Base-by-base conservation (phyloP, 1,140 invertebrate species). In the Papilio xuthus region DNA sequence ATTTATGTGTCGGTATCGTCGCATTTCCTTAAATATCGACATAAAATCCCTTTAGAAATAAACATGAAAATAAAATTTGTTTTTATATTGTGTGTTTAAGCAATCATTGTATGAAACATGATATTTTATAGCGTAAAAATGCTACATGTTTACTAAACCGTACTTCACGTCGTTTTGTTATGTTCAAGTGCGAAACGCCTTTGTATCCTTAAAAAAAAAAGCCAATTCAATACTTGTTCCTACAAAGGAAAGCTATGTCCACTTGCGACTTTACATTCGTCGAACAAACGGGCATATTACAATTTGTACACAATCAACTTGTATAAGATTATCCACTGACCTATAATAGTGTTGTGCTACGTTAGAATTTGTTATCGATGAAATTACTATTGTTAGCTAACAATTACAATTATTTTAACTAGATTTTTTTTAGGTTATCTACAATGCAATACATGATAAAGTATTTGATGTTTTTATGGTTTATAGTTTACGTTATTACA, bases 261-360 rank as follows among this genome's bases (percentile, higher is more conserved):
- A 32, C 72, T 32, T 28, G 44, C 20, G 9, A 53, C 72, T 72
- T 72, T 4, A 32, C 10, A 47, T 72, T 72, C 41, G 71, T 20
- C 8, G 44, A 72, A 20, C 42, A 71, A 71, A 72, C 71, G 47
- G 12, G 42, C 42, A 73, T 41, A 47, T 26, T 44, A 23, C 20
- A 73, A 26, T 50, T n/a, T 20, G 20, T 73, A 73, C 37, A 20
- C 20, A 50, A 20, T 73, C 9, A 73, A 73, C 42, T 50, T 26
- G 71, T 73, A 44, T 71, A 42, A 41, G n/a, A 41, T 20, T 70
- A 70, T 41, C 8, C 41, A 42, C 20, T 71, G 69, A 41, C 32
- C 69, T 23, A 71, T 71, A 20, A 71, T 75, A 75, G 47, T 32
- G 47, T 56, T 53, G 72, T 75, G 26, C 47, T 4, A 26, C 13